phyloP scores from a whole-genome alignment of 2,797 vertebrate species.

The Acanthurus lineatus region DNA sequence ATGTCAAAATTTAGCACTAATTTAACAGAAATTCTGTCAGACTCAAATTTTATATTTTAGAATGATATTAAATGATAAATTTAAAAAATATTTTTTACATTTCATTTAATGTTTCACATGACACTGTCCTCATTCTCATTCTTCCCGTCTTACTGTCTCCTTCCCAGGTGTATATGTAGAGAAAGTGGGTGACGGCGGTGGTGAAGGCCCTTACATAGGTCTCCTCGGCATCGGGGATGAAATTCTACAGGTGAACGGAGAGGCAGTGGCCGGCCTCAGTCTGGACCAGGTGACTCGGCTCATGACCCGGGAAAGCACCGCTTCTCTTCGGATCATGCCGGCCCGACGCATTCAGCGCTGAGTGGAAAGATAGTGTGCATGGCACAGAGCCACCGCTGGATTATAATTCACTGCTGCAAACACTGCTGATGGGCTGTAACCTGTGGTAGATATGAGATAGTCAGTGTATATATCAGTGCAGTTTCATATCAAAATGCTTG shows the following conservation, averaged over 20 bases:
- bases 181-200: constrained; percentile 88
- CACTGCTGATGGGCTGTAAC: constrained; percentile 25
- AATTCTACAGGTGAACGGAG: constrained; percentile 94
- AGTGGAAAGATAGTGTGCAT: constrained; percentile 35
- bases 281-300: constrained; percentile 88
- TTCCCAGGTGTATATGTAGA: constrained; percentile 92
- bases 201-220: constrained; percentile 91
- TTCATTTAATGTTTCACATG: background rate
- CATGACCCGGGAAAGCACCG: constrained; percentile 86
- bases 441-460: constrained; percentile 19
- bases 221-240: constrained; percentile 93
- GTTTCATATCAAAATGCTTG: constrained; percentile 4
- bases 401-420: constrained; percentile 20
- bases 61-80: too few species aligned
- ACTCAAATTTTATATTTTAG: too few species aligned
- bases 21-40: background rate
- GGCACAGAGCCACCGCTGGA: constrained; percentile 22
- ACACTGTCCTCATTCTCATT: background rate
- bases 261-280: constrained; percentile 89
- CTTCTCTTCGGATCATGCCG: constrained; percentile 90
- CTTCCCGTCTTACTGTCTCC: background rate
- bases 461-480: constrained; percentile 21
- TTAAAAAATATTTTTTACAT: too few species aligned
- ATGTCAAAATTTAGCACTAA: background rate
- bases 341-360: constrained; percentile 87